Percentiles rank a stretch among this genome's conserved stretches.
phyloP scores from a whole-genome alignment of 2,797 vertebrate genomes.

The Sphenopsis melanotis region DNA sequence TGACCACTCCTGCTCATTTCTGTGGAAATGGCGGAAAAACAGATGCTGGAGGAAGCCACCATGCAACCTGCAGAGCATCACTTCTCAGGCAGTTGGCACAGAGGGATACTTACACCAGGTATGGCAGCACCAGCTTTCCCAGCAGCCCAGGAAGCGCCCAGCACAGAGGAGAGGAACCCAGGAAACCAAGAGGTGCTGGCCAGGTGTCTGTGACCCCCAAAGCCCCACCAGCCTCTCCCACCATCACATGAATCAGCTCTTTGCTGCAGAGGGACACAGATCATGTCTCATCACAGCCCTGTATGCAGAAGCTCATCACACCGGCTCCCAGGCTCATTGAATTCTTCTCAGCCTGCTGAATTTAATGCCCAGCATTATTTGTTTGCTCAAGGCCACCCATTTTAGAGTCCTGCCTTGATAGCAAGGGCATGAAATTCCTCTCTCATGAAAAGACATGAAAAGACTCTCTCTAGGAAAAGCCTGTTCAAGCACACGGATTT shows the following conservation, averaged over 20 bases:
- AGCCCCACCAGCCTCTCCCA: not conserved
- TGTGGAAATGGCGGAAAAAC: not conserved
- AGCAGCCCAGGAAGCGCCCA: not conserved
- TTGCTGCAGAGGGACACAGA: not conserved
- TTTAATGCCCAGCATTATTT: not conserved
- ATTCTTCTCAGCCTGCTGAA: not conserved
- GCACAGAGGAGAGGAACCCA: not conserved
- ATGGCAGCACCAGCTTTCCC: not conserved
- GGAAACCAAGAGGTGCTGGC: not conserved
- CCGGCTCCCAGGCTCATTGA: not conserved
- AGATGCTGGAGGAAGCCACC: not conserved
- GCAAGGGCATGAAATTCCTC: not conserved
- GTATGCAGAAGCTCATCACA: not conserved
- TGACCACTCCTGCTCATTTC: not conserved
- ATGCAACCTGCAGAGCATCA: rapidly evolving
- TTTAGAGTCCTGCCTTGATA: not conserved
- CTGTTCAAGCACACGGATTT: not conserved
- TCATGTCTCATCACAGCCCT: not conserved
- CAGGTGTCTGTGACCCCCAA: not conserved
- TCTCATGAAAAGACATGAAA: not conserved
- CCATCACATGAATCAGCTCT: not conserved
- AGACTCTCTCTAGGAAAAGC: not conserved
- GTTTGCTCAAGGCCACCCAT: not conserved
- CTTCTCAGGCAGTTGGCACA: not conserved
- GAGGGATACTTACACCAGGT: not conserved